Evolutionary conservation across 2,797 vertebrate genomes (phyloP), one percentile per base, ranked within the genome.

Genomic region (Gymnoscopelus braueri): DNA sequence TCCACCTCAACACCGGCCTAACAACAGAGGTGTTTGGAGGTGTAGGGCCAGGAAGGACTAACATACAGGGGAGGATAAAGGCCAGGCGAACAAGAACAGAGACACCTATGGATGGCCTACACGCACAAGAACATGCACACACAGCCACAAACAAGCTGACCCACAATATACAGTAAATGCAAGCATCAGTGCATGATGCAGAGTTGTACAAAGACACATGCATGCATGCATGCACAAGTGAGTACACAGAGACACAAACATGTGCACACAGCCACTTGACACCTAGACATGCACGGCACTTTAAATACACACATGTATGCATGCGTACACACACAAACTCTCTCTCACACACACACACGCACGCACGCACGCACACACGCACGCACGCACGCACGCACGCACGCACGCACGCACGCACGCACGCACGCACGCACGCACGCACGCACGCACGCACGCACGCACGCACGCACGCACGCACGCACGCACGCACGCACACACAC

Each of bases 1-100:
- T 70, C 58, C 56, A 72, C 14, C 64, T 70, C 24, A 24, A 75
- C 72, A 15, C 60, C 4, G 65, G 65, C 50, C 74, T 72, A 68
- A 83, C 60, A 65, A 63, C 10, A 0, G 63, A 69, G 59, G 54
- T 63, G 51, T 66, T 4, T 0, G 14, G 2, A 23, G 57, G 61
- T 39, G 61, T 14, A 15, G 58, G 23, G 57, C 57, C 60, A 3
- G 23, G 55, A n/a, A 54, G 24, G 59, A 71, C 54, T 58, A 35
- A 29, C 65, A 52, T 48, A 74, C 59, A 55, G 50, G 50, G 26
- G 49, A 15, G 4, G 24, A 32, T 15, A 6, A 63, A 70, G 32
- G 57, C 65, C 57, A 53, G 24, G 64, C 32, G 60, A 52, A 67
- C 52, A 78, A 4, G 29, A 32, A 32, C 58, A 47, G 51, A 29